Conservation (phyloP, 2,797 vertebrate genomes). For the Platyrinchus mystaceus region DNA sequence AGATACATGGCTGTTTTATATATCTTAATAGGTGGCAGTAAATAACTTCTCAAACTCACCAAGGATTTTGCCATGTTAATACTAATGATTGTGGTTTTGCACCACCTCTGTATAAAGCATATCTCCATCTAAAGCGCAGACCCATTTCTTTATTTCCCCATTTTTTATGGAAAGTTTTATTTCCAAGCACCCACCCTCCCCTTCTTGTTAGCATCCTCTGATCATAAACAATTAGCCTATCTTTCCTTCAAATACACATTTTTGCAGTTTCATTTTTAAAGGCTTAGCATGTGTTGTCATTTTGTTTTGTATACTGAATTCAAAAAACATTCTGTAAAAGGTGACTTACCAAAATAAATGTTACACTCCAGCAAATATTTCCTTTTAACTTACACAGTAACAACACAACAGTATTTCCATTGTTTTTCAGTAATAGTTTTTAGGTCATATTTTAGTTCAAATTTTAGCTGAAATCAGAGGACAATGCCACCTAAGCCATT, state of each 20-base stretch:
- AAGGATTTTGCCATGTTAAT: not conserved
- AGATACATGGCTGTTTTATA: not conserved
- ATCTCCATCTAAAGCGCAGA: not conserved
- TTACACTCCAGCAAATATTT: not conserved
- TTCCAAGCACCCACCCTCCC: not conserved
- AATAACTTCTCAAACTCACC: not conserved
- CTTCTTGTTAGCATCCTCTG: not conserved
- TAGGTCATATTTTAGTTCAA: not conserved
- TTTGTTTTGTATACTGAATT: not conserved
- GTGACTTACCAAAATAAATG: not conserved
- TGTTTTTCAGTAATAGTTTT: not conserved
- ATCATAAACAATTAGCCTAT: not conserved
- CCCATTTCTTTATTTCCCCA: not conserved
- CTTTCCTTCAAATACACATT: not conserved
- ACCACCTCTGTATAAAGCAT: not conserved
- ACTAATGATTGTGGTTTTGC: fast-evolving
- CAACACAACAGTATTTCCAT: not conserved
- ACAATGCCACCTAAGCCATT: not conserved
- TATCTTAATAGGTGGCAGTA: not conserved
- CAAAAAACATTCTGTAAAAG: not conserved
- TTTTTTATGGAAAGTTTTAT: not conserved
- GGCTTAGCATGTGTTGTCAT: not conserved
- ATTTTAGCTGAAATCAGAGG: not conserved
- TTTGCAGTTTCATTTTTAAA: not conserved
- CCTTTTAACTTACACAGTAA: not conserved